A percentile compares a stretch with the other conserved stretches of the same genome.
These are phyloP conservation scores for Drosophila ogumai DNA, from an alignment of 1,140 invertebrate species.

Conservation along the genomic window DNA sequence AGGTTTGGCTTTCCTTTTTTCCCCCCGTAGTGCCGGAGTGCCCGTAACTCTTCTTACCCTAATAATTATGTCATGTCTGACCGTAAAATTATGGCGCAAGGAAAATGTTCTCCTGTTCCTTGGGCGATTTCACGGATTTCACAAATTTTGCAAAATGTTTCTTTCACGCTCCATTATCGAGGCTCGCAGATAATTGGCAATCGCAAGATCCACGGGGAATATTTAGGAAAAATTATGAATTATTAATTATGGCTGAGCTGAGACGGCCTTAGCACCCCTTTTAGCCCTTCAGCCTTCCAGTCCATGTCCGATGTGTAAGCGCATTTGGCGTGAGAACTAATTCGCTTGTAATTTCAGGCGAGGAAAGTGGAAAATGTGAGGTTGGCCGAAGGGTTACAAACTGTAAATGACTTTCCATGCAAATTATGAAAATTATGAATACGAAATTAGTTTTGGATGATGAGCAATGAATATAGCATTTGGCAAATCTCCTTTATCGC, in stretches of 20 bases:
- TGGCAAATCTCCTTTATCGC: not conserved
- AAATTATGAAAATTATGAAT: conserved; percentile 73
- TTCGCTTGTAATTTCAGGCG: conserved; percentile 64
- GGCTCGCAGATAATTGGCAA: conserved; percentile 53
- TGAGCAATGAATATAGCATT: conserved; percentile 40
- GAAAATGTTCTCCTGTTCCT: conserved; percentile 29
- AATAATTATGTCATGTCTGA: conserved; percentile 76
- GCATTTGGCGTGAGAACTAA: conserved; percentile 76
- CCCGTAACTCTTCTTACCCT: conserved; percentile 44
- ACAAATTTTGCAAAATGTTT: conserved; percentile 62
- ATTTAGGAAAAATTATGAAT: conserved; percentile 72
- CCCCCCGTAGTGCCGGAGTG: not conserved
- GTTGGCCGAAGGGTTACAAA: conserved; percentile 24
- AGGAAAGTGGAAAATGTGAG: conserved; percentile 34
- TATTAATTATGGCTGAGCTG: conserved; percentile 66
- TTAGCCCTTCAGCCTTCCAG: not conserved
- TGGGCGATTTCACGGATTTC: conserved; percentile 70
- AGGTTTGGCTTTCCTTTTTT: not conserved
- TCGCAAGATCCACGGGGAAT: conserved; percentile 13
- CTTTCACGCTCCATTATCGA: conserved; percentile 68
- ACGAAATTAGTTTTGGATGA: conserved; percentile 57
- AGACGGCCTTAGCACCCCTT: conserved; percentile 27
- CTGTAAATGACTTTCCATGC: conserved; percentile 55
- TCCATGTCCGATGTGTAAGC: conserved; percentile 49
- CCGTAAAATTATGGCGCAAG: conserved; percentile 45